Percentiles rank a stretch among this genome's conserved stretches.
Evolutionary conservation across 1,140 invertebrate species (phyloP).

Genomic region (Drosophila obscura): DNA sequence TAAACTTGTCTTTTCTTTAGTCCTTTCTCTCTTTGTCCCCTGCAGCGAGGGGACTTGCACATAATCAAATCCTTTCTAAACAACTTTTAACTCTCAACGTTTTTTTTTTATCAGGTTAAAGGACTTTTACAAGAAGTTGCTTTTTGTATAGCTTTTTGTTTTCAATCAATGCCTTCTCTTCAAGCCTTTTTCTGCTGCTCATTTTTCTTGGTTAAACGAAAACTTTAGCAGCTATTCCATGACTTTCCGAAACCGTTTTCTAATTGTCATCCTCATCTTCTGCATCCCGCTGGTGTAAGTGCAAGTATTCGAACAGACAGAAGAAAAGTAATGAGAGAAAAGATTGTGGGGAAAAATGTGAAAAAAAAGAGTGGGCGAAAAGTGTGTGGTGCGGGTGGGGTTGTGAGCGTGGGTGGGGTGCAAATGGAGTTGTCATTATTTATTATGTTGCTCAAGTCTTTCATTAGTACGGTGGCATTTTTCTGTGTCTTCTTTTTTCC

Average conservation of each 20-base stretch:
- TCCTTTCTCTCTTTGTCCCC: too few species aligned
- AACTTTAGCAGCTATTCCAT: conserved; percentile 22
- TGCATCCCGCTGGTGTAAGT: background rate
- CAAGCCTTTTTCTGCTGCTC: conserved; percentile 24
- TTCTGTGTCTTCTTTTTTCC: conserved; percentile 69
- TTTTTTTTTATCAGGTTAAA: conserved; percentile 15
- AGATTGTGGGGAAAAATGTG: conserved; percentile 10
- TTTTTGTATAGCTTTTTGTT: conserved; percentile 24
- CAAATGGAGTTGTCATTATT: conserved; percentile 68
- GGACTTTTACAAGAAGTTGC: background rate
- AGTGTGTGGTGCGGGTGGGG: background rate
- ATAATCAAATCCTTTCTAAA: too few species aligned
- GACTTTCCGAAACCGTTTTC: conserved; percentile 40
- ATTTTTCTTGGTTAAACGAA: conserved; percentile 41
- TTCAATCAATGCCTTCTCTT: conserved; percentile 6
- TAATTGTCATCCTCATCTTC: conserved; percentile 48
- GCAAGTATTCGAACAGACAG: conserved; percentile 30
- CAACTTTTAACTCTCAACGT: background rate
- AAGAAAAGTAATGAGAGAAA: conserved; percentile 35
- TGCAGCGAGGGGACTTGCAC: too few species aligned
- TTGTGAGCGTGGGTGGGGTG: too few species aligned
- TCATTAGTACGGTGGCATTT: conserved; percentile 74
- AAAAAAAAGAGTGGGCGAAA: background rate
- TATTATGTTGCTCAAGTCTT: conserved; percentile 81
- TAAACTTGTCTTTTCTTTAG: background rate